These are phyloP conservation scores for Thera britannica DNA, from an alignment of 2,888 invertebrate species.

Conservation along the genomic window DNA sequence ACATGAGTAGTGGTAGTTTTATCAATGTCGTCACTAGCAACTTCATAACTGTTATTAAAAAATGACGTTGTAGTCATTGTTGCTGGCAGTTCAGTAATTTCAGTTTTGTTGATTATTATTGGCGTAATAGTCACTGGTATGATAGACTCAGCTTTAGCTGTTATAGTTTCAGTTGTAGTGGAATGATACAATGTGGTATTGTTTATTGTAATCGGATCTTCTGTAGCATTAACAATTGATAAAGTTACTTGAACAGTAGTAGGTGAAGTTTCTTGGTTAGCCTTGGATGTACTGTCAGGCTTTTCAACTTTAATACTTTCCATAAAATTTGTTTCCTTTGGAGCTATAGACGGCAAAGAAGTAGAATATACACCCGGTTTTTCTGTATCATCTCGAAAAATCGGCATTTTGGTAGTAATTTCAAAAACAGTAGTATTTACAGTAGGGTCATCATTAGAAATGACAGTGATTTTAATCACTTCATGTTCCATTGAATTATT, in stretches of 20 bases:
- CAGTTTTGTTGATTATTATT: slow-evolving; percentile 20
- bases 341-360: slow-evolving; percentile 19
- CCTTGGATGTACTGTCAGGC: slow-evolving; percentile 32
- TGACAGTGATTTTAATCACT: slow-evolving; percentile 60
- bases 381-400: slow-evolving; percentile 48
- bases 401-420: slow-evolving; percentile 63
- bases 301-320: slow-evolving; percentile 22
- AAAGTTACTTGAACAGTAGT: slow-evolving; percentile 16
- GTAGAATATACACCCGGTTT: slow-evolving; percentile 33
- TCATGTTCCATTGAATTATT: slow-evolving; percentile 50
- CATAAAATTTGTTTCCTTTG: slow-evolving; percentile 29
- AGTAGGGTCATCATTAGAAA: slow-evolving; percentile 53
- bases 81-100: slow-evolving; percentile 16
- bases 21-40: slow-evolving; percentile 13
- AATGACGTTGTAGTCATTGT: slow-evolving; percentile 23
- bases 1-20: slow-evolving; percentile 10
- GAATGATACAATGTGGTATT: slow-evolving; percentile 12
- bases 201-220: slow-evolving; percentile 6
- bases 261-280: slow-evolving; percentile 16
- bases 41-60: slow-evolving; percentile 13
- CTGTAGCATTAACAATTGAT: slow-evolving; percentile 13
- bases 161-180: slow-evolving; percentile 33
- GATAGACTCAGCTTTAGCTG: slow-evolving; percentile 35
- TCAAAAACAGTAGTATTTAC: slow-evolving; percentile 55
- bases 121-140: slow-evolving; percentile 7